Base-by-base conservation (phyloP, 2,797 vertebrate genomes). In the Eremophila alpestris region DNA sequence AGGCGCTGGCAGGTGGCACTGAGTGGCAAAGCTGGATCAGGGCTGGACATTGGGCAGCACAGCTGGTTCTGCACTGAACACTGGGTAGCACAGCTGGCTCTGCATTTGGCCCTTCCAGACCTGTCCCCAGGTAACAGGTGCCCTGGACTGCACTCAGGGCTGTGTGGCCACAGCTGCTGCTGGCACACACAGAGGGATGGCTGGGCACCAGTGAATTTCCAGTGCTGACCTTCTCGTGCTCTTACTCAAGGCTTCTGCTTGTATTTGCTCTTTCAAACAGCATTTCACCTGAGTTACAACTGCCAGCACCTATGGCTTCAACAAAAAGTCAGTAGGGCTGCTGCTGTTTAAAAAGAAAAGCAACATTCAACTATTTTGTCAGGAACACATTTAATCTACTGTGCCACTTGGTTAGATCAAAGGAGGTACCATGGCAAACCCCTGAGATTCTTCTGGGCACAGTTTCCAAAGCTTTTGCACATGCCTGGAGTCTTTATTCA, bases 381-480 rank as follows among this genome's bases (percentile, higher is more conserved):
- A 76, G 56, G 58, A 73, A 41, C 13, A 22, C 13, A 10, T 51
- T 83, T 73, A n/a, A 78, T 71, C 79, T 85, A 68, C 62, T 83
- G 67, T 10, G 13, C 68, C 51, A 32, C 32, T 83, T 51, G 34
- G 55, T 86, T 49, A 64, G 74, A 76, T 59, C 21, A 62, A 46
- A 56, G 81, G 23, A 69, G 75, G 74, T 26, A 63, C 64, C 4
- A 7, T 18, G 41, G 48, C 67, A 81, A 75, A 56, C 40, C 70
- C 87, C 30, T 6, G 13, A 38, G 56, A 43, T 21, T 86, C 58
- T 78, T 45, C 74, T 52, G 80, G 77, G 32, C 77, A 40, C 77
- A 40, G 77, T 56, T 89, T 95, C 95, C 74, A 86, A 71, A 96
- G 92, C 60, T 96, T 89, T 59, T 3, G 21, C 84, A 95, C 89